Percentiles rank a stretch among this genome's conserved stretches.
Conservation (phyloP, 2,113 vertebrate species). For the Triplophysa rosa region DNA sequence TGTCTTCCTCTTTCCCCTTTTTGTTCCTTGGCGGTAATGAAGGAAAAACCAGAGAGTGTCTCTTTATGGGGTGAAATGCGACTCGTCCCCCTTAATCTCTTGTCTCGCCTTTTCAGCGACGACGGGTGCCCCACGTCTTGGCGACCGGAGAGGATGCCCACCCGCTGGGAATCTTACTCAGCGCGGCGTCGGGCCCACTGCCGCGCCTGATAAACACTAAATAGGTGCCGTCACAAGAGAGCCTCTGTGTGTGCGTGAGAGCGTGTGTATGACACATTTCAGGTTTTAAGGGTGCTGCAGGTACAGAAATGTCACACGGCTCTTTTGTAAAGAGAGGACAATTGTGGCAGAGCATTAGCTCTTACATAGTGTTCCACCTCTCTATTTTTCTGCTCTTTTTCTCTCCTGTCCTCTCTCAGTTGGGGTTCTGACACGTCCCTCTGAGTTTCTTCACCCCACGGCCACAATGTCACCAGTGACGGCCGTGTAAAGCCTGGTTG, state of each 20-base stretch:
- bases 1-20: slow-evolving; percentile 53
- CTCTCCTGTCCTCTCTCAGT: slow-evolving; percentile 30
- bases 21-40: slow-evolving; percentile 65
- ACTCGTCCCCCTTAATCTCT: slow-evolving; percentile 77
- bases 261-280: slow-evolving; percentile 43
- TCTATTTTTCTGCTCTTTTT: slow-evolving; percentile 60
- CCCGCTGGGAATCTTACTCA: slow-evolving; percentile 84
- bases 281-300: slow-evolving; percentile 55
- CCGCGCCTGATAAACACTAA: slow-evolving; percentile 80
- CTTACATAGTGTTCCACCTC: slow-evolving; percentile 57
- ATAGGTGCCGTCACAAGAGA: slow-evolving; percentile 75
- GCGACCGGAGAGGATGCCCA: slow-evolving; percentile 79
- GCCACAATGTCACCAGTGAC: background rate
- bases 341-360: slow-evolving; percentile 72
- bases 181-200: slow-evolving; percentile 78
- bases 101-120: slow-evolving; percentile 76
- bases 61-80: slow-evolving; percentile 60
- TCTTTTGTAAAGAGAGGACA: slow-evolving; percentile 66
- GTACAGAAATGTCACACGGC: slow-evolving; percentile 69
- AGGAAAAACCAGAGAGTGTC: slow-evolving; percentile 69
- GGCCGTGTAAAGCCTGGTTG: background rate
- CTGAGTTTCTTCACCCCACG: slow-evolving; percentile 4
- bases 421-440: slow-evolving; percentile 3
- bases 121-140: slow-evolving; percentile 69
- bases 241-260: slow-evolving; percentile 60